Conservation (phyloP, 1,140 invertebrate species). For the Drosophila truncata region DNA sequence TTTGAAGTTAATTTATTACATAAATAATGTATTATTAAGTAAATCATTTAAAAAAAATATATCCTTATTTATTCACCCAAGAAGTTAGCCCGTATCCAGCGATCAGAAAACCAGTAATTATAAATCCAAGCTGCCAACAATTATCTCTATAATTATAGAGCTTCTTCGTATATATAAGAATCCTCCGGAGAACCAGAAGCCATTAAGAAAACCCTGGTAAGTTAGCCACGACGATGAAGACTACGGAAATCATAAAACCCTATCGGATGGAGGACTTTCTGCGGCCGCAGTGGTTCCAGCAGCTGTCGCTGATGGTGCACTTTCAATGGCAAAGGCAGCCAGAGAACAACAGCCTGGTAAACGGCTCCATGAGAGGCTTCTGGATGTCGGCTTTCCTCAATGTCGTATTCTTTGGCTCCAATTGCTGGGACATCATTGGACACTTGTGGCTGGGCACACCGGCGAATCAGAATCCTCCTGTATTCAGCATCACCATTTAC, state of each 20-base stretch:
- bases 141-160: conserved; percentile 16
- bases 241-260: conserved; percentile 1
- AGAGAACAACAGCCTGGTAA: conserved; percentile 22
- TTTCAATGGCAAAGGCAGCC: conserved; percentile 34
- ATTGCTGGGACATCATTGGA: conserved; percentile 13
- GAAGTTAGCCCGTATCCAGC: neutral
- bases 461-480: conserved; percentile 32
- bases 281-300: conserved; percentile 14
- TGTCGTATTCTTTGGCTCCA: conserved; percentile 5
- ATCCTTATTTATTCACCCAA: no score
- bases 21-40: no score
- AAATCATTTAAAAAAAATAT: no score
- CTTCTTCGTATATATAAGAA: conserved; percentile 1
- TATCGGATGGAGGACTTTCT: conserved; percentile 41
- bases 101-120: conserved; percentile 26
- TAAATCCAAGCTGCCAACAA: conserved; percentile 8
- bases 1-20: no score
- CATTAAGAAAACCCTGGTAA: neutral
- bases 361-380: conserved; percentile 16
- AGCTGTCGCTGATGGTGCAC: neutral
- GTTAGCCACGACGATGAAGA: conserved; percentile 4
- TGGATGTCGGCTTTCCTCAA: conserved; percentile 8
- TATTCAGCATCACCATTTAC: conserved; percentile 42
- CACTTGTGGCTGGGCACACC: neutral
- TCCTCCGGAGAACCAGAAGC: neutral